Percentiles rank a stretch among this genome's conserved stretches.
Conservation (phyloP, 1,140 invertebrate species). For the Teleopsis dalmanni region DNA sequence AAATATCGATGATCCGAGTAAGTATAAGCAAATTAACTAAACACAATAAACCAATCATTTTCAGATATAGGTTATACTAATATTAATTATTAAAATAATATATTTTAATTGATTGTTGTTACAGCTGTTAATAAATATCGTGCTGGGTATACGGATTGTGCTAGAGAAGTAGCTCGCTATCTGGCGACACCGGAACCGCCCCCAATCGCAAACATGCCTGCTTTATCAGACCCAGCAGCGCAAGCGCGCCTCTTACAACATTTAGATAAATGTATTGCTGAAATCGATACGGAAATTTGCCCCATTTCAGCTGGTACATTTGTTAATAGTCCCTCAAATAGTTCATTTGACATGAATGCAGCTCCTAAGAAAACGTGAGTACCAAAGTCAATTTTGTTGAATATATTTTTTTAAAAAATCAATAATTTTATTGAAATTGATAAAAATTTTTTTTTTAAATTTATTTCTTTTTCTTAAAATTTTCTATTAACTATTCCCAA, state of each 20-base stretch:
- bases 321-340: slow-evolving; percentile 34
- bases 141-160: slow-evolving; percentile 75
- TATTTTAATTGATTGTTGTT: not conserved
- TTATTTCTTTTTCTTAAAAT: no score
- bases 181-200: slow-evolving; percentile 56
- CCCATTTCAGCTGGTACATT: slow-evolving; percentile 39
- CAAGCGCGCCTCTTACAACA: slow-evolving; percentile 63
- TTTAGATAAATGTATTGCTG: slow-evolving; percentile 61
- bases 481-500: no score
- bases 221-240: slow-evolving; percentile 56
- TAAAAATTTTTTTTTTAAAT: no score
- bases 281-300: slow-evolving; percentile 60
- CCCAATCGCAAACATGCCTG: slow-evolving; percentile 55
- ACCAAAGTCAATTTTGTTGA: no score
- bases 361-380: slow-evolving; percentile 6
- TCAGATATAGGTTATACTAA: no score
- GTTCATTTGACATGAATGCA: slow-evolving; percentile 7
- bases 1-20: slow-evolving; percentile 57
- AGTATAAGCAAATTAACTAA: no score
- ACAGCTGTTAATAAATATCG: slow-evolving; percentile 52
- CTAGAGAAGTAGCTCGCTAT: slow-evolving; percentile 62
- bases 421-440: no score
- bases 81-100: not conserved
- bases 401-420: no score
- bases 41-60: no score